These are phyloP conservation scores for Danio albolineatus DNA, from an alignment of 2,797 vertebrate species.

Conservation along the genomic window DNA sequence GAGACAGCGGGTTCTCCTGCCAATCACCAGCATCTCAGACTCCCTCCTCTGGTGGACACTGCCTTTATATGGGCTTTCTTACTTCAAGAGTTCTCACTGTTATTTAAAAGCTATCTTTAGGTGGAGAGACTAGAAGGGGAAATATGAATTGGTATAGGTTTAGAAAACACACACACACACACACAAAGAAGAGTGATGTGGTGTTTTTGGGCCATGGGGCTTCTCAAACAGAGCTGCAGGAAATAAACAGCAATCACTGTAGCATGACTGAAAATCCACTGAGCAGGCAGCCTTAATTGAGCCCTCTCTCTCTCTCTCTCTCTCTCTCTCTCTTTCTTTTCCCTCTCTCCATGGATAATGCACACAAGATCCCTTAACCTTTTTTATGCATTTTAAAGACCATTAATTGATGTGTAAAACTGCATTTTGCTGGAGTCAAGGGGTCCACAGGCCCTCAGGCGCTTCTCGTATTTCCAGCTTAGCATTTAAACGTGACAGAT, in stretches of 20 bases:
- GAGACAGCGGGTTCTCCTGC: constrained; percentile 62
- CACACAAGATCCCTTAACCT: constrained; percentile 40
- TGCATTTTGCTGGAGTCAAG: constrained; percentile 25
- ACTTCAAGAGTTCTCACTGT: constrained; percentile 58
- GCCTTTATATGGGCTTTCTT: constrained; percentile 56
- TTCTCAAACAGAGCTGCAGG: constrained; percentile 56
- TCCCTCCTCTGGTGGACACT: constrained; percentile 57
- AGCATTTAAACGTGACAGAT: constrained; percentile 18
- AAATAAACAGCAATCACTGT: constrained; percentile 71
- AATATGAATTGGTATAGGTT: constrained; percentile 29
- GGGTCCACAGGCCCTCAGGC: constrained; percentile 28
- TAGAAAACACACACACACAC: background rate
- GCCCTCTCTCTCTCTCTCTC: constrained; percentile 47
- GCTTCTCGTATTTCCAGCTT: background rate
- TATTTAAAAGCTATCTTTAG: constrained; percentile 56
- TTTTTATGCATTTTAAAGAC: constrained; percentile 38
- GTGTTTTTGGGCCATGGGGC: constrained; percentile 54
- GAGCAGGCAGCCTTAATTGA: constrained; percentile 66
- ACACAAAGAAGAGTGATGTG: constrained; percentile 41
- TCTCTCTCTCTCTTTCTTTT: constrained; percentile 53
- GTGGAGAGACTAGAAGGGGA: constrained; percentile 22
- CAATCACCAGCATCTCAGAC: constrained; percentile 63
- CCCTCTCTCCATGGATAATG: constrained; percentile 51
- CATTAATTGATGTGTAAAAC: constrained; percentile 47
- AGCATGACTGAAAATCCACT: constrained; percentile 62